Base-by-base conservation (phyloP, 2,113 vertebrate genomes). In the Austrofundulus limnaeus region DNA sequence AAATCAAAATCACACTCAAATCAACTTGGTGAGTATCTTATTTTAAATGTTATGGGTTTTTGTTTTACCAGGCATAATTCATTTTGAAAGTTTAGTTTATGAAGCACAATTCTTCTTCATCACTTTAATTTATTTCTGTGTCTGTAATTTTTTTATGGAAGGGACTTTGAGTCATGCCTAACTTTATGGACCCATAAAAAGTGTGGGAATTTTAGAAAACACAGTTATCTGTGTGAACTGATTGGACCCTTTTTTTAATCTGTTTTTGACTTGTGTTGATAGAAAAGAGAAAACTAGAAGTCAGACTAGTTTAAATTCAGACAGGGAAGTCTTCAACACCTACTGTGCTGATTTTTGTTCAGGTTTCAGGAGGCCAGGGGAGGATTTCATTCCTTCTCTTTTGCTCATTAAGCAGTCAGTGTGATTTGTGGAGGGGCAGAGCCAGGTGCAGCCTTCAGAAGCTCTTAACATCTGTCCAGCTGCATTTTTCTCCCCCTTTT, bases 341-440 rank as follows among this genome's bases (percentile, higher is more conserved):
- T 48, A 15, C 8, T 31, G 14, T 15, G 11, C 24, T 51, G 23
- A 63, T 45, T 23, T 66, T 63, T 11, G 23, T 38, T 38, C 66
- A 61, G 47, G 10, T 13, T 61, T 45, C 24, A 59, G 56, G 59
- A 58, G 41, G 49, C 28, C 41, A 42, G 60, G 43, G 10, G 31
- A 34, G 6, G n/a, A n/a, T 11, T 66, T 19, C 1, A 49, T 50
- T 58, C 5, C 17, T 45, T 8, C n/a, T n/a, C 11, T 46, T 19
- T 10, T 47, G 49, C 70, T 52, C 62, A 65, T 66, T 38, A 47
- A 56, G 42, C 39, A 53, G 63, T 72, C 68, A 25, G 23, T 21
- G 61, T 78, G 79, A 81, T 80, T 85, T 75, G 60, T 77, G 53
- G 66, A 57, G 63, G 51, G 52, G 25, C 37, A 63, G 67, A 28